Conservation (phyloP, 2,797 vertebrate species). For the Enteromius anoplus region DNA sequence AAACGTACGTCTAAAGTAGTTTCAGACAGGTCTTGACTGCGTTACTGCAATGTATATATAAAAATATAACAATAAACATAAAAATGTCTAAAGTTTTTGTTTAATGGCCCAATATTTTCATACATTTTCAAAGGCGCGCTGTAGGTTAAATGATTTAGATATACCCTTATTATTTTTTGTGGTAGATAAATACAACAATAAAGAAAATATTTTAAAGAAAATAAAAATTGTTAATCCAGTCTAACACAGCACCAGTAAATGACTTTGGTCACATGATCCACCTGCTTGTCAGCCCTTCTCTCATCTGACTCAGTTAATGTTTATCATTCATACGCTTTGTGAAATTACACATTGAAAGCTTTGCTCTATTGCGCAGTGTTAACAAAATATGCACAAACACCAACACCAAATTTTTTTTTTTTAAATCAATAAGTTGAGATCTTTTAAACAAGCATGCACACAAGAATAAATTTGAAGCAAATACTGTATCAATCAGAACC, state of each 20-base stretch:
- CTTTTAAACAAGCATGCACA: background rate
- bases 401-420: too few species aligned
- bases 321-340: constrained; percentile 50
- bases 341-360: constrained; percentile 11
- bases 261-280: constrained; percentile 44
- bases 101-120: background rate
- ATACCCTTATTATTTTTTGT: background rate
- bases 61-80: background rate
- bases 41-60: too few species aligned
- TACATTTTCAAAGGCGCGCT: background rate
- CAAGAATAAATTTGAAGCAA: background rate
- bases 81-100: background rate
- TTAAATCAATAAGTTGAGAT: background rate
- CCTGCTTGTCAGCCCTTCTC: constrained; percentile 55
- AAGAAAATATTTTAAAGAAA: background rate
- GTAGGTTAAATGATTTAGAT: background rate
- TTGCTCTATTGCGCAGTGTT: constrained; percentile 5
- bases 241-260: constrained; percentile 8
- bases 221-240: background rate
- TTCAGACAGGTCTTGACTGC: background rate
- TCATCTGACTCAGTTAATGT: constrained; percentile 78
- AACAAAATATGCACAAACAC: background rate
- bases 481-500: background rate
- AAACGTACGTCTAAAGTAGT: background rate
- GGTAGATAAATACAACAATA: background rate